Conservation (phyloP, 1,140 invertebrate genomes). For the Nasonia longicornis region DNA sequence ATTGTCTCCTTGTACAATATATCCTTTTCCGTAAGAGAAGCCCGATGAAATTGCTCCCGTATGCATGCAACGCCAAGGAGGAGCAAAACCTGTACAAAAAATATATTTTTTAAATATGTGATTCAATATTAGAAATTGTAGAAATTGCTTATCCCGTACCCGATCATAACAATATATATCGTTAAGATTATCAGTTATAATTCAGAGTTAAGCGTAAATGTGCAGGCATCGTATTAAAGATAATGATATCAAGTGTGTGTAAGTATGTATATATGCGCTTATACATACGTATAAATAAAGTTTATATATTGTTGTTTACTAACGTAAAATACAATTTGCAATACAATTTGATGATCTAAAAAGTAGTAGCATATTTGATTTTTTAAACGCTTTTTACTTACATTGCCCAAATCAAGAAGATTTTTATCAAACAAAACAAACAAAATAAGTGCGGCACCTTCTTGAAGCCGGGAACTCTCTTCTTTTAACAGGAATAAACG, state of each 20-base stretch:
- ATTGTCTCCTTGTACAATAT: neutral
- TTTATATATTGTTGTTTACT: too few relatives aligned
- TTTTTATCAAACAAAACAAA: conserved; percentile 14
- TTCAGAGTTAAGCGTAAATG: too few relatives aligned
- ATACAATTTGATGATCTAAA: neutral
- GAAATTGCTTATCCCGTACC: too few relatives aligned
- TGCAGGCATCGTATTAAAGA: too few relatives aligned
- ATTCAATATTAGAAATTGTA: neutral
- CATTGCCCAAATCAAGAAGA: conserved; percentile 11
- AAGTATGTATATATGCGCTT: too few relatives aligned
- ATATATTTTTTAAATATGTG: neutral
- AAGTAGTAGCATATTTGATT: neutral
- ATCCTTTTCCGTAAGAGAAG: too few relatives aligned
- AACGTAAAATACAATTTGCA: too few relatives aligned
- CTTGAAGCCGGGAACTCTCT: neutral
- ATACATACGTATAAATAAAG: too few relatives aligned
- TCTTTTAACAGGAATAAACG: neutral
- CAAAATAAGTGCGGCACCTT: neutral
- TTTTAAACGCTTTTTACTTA: neutral
- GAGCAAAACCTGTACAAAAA: neutral
- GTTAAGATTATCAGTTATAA: too few relatives aligned
- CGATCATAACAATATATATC: too few relatives aligned
- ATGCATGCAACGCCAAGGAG: neutral
- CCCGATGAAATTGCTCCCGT: neutral
- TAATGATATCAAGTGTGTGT: too few relatives aligned